A percentile compares a stretch with the other conserved stretches of the same genome.
These are phyloP conservation scores for Dufourea novaeangliae DNA, from an alignment of 1,140 invertebrate species.

Conservation along the genomic window DNA sequence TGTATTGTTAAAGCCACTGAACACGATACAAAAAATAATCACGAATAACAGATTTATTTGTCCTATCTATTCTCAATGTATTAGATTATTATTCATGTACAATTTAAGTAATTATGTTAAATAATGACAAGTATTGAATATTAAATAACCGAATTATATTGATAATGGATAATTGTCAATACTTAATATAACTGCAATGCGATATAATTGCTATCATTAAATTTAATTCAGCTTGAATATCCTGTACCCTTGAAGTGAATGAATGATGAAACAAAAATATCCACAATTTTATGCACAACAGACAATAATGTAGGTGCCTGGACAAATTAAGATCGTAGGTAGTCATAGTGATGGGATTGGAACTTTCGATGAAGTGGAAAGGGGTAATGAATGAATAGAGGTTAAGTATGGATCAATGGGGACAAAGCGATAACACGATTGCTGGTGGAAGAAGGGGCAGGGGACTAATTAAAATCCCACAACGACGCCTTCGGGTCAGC, in stretches of 20 bases:
- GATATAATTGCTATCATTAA: no score
- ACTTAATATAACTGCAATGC: no score
- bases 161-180: no score
- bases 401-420: slow-evolving; percentile 70
- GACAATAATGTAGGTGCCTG: not conserved
- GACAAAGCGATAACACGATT: slow-evolving; percentile 63
- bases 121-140: no score
- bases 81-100: not conserved
- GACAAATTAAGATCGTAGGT: slow-evolving; percentile 50
- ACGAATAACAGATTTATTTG: slow-evolving; percentile 29
- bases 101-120: no score
- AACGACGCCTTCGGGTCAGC: slow-evolving; percentile 73
- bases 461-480: slow-evolving; percentile 76
- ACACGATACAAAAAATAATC: slow-evolving; percentile 30
- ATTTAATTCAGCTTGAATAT: no score
- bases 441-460: slow-evolving; percentile 62
- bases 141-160: no score
- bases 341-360: slow-evolving; percentile 51
- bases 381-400: slow-evolving; percentile 63
- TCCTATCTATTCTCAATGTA: slow-evolving; percentile 7
- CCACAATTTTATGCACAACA: slow-evolving; percentile 8
- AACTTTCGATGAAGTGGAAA: slow-evolving; percentile 64
- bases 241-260: no score
- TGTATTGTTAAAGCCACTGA: slow-evolving; percentile 16
- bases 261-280: slow-evolving; percentile 5